These are phyloP conservation scores for Halichoeres trimaculatus DNA, from an alignment of 2,113 vertebrate species.

Conservation along the genomic window DNA sequence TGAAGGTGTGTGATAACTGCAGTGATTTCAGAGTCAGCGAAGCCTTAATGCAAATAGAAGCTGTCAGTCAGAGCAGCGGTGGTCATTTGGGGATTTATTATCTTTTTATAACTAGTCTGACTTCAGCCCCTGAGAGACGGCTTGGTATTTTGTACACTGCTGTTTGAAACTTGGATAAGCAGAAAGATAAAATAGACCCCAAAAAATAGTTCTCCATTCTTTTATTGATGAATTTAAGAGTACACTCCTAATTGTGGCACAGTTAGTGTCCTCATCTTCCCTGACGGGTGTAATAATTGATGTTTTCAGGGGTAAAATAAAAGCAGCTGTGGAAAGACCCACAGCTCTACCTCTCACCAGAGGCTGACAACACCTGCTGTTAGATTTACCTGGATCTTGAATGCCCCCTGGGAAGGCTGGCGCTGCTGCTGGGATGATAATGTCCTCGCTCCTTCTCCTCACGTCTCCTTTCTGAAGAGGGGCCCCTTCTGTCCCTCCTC, in stretches of 20 bases:
- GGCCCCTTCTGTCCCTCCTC: conserved; percentile 85
- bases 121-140: not conserved
- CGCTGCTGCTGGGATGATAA: conserved; percentile 88
- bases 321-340: not conserved
- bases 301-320: conserved; percentile 22
- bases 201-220: not conserved
- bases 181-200: not conserved
- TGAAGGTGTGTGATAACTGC: not conserved
- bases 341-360: not conserved
- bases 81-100: not conserved
- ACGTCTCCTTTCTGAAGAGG: conserved; percentile 85
- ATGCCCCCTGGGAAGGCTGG: conserved; percentile 84
- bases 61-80: not conserved
- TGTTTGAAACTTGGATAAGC: too few species aligned
- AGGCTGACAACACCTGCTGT: conserved; percentile 11
- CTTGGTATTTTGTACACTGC: not conserved
- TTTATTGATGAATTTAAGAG: not conserved
- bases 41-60: not conserved
- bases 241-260: not conserved
- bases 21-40: conserved; percentile 3
- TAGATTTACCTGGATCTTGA: conserved; percentile 89
- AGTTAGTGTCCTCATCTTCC: not conserved
- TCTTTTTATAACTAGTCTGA: not conserved
- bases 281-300: not conserved
- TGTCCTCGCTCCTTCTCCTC: conserved; percentile 84